These are phyloP conservation scores for Cyclargus thomasi DNA, from an alignment of 1,140 invertebrate species.

Conservation along the genomic window DNA sequence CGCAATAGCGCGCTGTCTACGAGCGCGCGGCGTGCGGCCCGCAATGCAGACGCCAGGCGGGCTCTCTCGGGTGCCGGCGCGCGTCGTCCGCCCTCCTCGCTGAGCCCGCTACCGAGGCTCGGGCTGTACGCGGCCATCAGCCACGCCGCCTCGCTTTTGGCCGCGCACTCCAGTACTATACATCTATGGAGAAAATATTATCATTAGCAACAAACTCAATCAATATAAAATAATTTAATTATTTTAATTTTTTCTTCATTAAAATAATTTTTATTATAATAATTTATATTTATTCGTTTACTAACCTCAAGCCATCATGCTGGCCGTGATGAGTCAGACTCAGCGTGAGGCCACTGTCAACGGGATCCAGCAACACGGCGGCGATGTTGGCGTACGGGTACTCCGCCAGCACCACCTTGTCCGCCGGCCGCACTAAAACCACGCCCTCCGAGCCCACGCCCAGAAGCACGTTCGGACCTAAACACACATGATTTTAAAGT, in stretches of 20 bases:
- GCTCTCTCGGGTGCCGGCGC: slow-evolving; percentile 59
- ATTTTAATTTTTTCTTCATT: too few species aligned
- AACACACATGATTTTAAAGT: neutral
- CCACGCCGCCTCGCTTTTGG: slow-evolving; percentile 94
- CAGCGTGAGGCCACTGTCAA: slow-evolving; percentile 93
- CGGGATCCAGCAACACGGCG: slow-evolving; percentile 93
- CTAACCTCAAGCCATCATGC: slow-evolving; percentile 58
- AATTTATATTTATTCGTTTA: neutral
- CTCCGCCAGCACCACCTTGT: slow-evolving; percentile 92
- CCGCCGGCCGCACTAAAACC: slow-evolving; percentile 90
- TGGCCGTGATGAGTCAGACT: slow-evolving; percentile 76
- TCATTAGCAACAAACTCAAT: neutral
- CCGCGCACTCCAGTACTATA: slow-evolving; percentile 93
- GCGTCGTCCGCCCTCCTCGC: slow-evolving; percentile 79
- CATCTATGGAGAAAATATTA: slow-evolving; percentile 78
- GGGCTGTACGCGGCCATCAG: slow-evolving; percentile 95
- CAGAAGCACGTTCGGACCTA: slow-evolving; percentile 77
- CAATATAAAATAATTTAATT: too few species aligned
- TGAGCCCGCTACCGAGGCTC: slow-evolving; percentile 88
- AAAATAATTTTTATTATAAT: too few species aligned
- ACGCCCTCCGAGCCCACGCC: slow-evolving; percentile 95
- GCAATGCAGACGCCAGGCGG: slow-evolving; percentile 61
- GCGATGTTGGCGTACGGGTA: slow-evolving; percentile 92
- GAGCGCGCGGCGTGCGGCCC: slow-evolving; percentile 85
- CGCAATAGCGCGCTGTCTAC: slow-evolving; percentile 88